Evolutionary conservation across 2,888 invertebrate genomes (phyloP), one percentile per base, ranked within the genome.

Genomic region (Stenurella melanura): DNA sequence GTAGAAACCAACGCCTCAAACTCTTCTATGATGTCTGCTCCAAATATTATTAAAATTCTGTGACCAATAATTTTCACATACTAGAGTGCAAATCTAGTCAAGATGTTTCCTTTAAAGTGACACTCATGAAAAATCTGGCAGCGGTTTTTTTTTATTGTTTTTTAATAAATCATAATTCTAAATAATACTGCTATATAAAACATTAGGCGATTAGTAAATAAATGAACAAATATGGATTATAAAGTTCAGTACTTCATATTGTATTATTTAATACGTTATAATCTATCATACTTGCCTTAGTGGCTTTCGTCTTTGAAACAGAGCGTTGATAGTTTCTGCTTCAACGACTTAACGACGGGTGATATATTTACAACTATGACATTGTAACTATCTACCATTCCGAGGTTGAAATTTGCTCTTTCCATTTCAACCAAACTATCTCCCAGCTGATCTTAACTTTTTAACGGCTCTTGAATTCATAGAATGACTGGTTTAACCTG

Each of bases 381-480:
- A 54, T 67, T 54, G 15, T 42, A 18, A 21, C 42, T 67, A 54
- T 67, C 9, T 18, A 21, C 50, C 50, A 50, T 19, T 66, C 15
- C 11, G 50, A 50, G 54, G 21, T 38, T 54, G 67, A 67, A 67
- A 67, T 54, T 67, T 67, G 67, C 67, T 26, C 54, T 0, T 50
- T 26, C 50, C 42, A 67, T 50, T 18, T 17, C 38, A n/a, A 26
- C 54, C 54, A 54, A 54, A 19, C 67, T 67, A 67, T 54, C 54
- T 67, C 21, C 26, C 67, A 19, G 21, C 17, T 64, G 70, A 57
- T 70, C 70, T 58, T 58, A 30, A 58, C 38, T 38, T 42, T 70
- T 60, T 70, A 70, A 58, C 70, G 58, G 58, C 58, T 21, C 58
- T 58, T 34, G 60, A 70, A 38, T 70, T 60, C 60, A n/a, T n/a